Evolutionary conservation across 2,888 invertebrate species (phyloP), one percentile per base, ranked within the genome.

Genomic region (Drosophila lutescens): DNA sequence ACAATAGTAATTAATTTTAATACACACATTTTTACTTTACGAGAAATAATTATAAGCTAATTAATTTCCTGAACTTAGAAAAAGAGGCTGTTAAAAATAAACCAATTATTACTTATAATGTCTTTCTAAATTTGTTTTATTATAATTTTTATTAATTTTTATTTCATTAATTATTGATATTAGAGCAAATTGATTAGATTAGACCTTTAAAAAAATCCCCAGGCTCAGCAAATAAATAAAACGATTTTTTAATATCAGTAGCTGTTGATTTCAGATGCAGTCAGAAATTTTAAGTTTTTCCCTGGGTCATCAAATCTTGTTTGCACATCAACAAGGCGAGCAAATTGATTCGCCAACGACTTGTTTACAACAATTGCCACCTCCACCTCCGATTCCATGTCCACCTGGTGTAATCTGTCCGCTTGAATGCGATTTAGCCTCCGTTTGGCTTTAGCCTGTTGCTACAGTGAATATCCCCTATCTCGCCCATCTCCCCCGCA

Each of bases 311-410:
- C 23, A 55, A 60, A 15, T 54, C 46, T n/a, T 1, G 57, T 13
- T 49, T 49, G 34, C 49, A 69, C 49, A 49, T 68, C 49, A 67
- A 38, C 47, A 67, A 40, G 15, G 54, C 59, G 15, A 57, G 50
- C 55, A 65, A 76, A 80, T 78, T 78, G 72, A 79, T 70, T 76
- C 67, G 68, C 71, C 69, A 74, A 67, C 62, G 69, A 80, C 71
- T 87, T 86, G 89, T 86, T 86, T 85, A 87, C 86, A 80, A 79
- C 84, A 79, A 77, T 79, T 78, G 72, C 50, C 66, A 59, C 55
- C 63, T 58, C 40, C 72, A 72, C 54, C 73, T 44, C 41, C 53
- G 20, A 51, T 32, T 51, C 32, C 40, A 60, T 70, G 71, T 54
- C 73, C 70, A 71, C 40, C 70, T 63, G 70, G 50, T 63, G 55